Base-by-base conservation (phyloP, 2,888 invertebrate genomes). In the Catotricha subobsoleta region DNA sequence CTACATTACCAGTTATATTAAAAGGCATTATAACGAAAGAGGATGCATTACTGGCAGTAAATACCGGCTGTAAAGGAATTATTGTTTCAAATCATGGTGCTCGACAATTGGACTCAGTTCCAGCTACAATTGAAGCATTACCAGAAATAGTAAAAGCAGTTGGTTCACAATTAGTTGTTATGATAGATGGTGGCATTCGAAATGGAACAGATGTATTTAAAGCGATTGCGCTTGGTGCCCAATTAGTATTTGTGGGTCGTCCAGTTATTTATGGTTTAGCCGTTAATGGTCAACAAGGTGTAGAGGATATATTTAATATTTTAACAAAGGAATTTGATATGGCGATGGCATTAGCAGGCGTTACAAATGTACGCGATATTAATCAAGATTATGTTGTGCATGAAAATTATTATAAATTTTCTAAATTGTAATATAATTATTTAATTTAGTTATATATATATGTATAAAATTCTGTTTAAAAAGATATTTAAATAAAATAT, bases 21-120 rank as follows among this genome's bases (percentile, higher is more conserved):
- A 92, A 92, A 65, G 92, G 92, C 6, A 71, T 92, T 45, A 60
- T 92, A 27, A 82, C 86, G 1, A 75, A 72, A 0, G 86, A 90
- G 54, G 94, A 94, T 63, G 92, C 94, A 1, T 51, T 73, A 13
- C 64, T 75, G 50, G 91, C 82, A 0, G 67, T 70, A 0, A 66
- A 83, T 48, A 66, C 72, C 40, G 90, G 88, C 4, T 83, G 78
- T 35, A 65, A 72, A 3, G 94, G 74, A 1, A 74, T 94, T 42
- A 67, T 88, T 45, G 92, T 95, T 3, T 94, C 92, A 0, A 94
- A 94, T 61, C 94, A 94, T 58, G 94, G 94, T 2, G 94, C 80
- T 0, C 68, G 92, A 45, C 94, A 94, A 63, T 62, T 90, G 27
- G 90, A 90, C 55, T 72, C 76, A n/a, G 78, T 80, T 9, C 80